A percentile compares a stretch with the other conserved stretches of the same genome.
phyloP scores from a whole-genome alignment of 35 echinoderm and acorn worm genomes.

The Amphiura filiformis region DNA sequence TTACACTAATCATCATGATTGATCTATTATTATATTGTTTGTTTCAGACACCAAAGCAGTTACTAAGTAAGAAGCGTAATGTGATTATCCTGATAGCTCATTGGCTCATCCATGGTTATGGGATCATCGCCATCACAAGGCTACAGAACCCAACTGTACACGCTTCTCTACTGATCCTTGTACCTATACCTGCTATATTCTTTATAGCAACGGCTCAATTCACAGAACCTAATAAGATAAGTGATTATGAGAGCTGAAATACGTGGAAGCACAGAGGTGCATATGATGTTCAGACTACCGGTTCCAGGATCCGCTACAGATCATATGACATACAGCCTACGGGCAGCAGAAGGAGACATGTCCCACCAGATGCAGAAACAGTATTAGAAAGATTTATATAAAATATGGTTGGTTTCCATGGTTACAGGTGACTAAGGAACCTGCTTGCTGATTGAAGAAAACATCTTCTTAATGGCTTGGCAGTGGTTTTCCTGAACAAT shows the following conservation, averaged over 20 bases:
- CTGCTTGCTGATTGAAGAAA: no score
- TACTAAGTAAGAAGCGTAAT: constrained; percentile 61
- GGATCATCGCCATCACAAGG: constrained; percentile 83
- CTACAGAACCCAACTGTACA: constrained; percentile 66
- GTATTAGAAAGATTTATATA: no score
- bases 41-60: constrained; percentile 67
- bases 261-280: background rate
- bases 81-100: constrained; percentile 74
- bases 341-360: no score
- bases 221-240: constrained; percentile 56
- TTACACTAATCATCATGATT: no score
- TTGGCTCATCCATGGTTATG: constrained; percentile 90
- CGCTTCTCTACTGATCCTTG: constrained; percentile 51
- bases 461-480: no score
- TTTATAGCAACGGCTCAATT: constrained; percentile 80
- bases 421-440: no score
- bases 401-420: no score
- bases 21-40: no score
- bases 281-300: background rate
- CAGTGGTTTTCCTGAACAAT: no score
- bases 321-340: no score
- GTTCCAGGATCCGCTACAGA: no score
- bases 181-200: constrained; percentile 80
- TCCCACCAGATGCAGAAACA: no score
- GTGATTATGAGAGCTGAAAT: constrained; percentile 16